Conservation (phyloP, 2,113 vertebrate species). For the Chloropsis cyanopogon region DNA sequence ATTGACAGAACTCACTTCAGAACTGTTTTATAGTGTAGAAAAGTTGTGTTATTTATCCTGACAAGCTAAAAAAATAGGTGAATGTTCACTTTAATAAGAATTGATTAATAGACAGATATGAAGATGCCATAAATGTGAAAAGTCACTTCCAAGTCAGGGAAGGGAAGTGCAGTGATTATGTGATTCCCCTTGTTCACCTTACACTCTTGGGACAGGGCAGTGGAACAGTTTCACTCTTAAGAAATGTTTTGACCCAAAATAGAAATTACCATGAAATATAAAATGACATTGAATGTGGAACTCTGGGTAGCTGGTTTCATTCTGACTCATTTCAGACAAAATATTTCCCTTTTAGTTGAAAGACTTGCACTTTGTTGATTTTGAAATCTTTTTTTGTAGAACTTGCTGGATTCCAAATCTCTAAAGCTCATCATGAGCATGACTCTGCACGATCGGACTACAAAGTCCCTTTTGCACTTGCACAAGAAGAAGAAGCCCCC, state of each 20-base stretch:
- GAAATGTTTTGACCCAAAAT: neutral
- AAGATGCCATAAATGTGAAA: neutral
- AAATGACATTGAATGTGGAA: neutral
- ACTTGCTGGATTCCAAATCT: constrained; percentile 89
- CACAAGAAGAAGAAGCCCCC: constrained; percentile 98
- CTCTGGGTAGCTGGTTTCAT: neutral
- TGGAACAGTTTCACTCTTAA: neutral
- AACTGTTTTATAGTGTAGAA: neutral
- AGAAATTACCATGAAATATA: neutral
- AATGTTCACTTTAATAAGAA: neutral
- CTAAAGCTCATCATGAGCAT: constrained; percentile 91
- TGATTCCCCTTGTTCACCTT: neutral
- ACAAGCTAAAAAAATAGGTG: neutral
- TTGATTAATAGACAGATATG: neutral
- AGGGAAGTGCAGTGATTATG: neutral
- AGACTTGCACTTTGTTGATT: neutral
- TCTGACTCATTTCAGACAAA: neutral
- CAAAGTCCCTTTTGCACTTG: constrained; percentile 91
- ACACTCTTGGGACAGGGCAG: neutral
- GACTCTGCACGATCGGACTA: constrained; percentile 92
- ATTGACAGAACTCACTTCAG: neutral
- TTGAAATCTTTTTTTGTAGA: constrained; percentile 71
- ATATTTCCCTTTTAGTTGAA: neutral
- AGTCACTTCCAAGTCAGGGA: neutral
- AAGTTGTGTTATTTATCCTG: neutral